Evolutionary conservation across 2,797 vertebrate genomes (phyloP).

Genomic region (Salmo trutta): DNA sequence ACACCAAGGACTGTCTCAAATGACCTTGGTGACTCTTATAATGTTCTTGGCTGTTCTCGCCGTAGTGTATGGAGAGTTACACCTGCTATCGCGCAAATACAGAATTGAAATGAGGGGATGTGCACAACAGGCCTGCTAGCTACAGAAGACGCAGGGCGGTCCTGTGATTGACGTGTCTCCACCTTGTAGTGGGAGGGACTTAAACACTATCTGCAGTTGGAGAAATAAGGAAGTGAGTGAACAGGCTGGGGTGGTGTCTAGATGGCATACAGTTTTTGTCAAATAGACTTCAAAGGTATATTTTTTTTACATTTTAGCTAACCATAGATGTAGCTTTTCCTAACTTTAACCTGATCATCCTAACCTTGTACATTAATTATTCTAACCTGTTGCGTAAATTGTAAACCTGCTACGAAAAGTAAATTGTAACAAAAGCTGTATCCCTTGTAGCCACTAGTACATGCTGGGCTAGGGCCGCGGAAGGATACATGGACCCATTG

Average conservation of each 20-base stretch:
- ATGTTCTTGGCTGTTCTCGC: background rate
- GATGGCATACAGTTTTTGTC: too few species aligned
- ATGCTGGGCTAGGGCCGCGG: conserved; percentile 63
- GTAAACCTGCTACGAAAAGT: too few species aligned
- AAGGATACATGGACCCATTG: conserved; percentile 74
- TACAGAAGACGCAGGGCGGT: conserved; percentile 18
- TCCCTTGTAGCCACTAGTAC: too few species aligned
- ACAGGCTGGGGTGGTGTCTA: conserved; percentile 19
- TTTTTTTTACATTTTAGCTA: too few species aligned
- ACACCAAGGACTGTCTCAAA: background rate
- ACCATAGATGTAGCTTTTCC: too few species aligned
- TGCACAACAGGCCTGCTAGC: conserved; percentile 4
- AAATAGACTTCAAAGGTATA: too few species aligned
- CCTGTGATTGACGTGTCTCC: conserved; percentile 50
- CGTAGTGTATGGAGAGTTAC: background rate
- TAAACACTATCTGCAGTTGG: conserved; percentile 17
- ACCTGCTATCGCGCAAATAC: background rate
- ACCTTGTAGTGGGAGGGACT: conserved; percentile 28
- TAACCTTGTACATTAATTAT: too few species aligned
- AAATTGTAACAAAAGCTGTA: too few species aligned
- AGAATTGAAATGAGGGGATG: background rate
- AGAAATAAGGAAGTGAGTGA: conserved; percentile 74
- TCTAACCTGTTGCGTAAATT: too few species aligned
- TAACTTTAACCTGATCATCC: too few species aligned
- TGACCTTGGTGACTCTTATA: too few species aligned